Percentiles rank a stretch among this genome's conserved stretches.
Conservation (phyloP, 2,797 vertebrate genomes). For the Dendrocincla tyrannina region DNA sequence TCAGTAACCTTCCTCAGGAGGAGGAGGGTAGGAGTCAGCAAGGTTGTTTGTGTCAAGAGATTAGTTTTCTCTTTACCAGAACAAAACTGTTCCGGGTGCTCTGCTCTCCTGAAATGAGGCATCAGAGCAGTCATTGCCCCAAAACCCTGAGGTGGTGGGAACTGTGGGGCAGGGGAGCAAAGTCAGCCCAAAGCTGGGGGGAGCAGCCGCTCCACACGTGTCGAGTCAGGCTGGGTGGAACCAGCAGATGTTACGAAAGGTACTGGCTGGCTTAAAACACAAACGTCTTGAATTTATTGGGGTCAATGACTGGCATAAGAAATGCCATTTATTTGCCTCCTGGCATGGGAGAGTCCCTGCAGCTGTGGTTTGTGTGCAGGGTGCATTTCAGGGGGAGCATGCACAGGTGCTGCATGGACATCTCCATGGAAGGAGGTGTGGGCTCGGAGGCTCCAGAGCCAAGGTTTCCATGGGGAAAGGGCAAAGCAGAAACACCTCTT, state of each 20-base stretch:
- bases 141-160: neutral
- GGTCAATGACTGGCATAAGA: neutral
- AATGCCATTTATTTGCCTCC: neutral
- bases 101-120: neutral
- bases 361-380: neutral
- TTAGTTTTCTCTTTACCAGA: neutral
- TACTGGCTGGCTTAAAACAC: neutral
- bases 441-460: neutral
- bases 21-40: neutral
- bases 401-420: neutral
- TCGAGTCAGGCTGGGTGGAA: neutral
- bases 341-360: rapidly evolving
- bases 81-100: neutral
- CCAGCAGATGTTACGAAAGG: neutral
- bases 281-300: neutral
- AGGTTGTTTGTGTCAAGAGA: neutral
- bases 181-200: neutral
- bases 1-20: conserved; percentile 43
- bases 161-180: neutral
- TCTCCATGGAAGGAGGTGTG: neutral
- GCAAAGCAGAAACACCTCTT: neutral
- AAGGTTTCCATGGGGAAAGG: neutral
- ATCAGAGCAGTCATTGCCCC: neutral
- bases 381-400: neutral
- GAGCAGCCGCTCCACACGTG: rapidly evolving